Conservation (phyloP, 2,113 vertebrate species). For the Seriola quinqueradiata region DNA sequence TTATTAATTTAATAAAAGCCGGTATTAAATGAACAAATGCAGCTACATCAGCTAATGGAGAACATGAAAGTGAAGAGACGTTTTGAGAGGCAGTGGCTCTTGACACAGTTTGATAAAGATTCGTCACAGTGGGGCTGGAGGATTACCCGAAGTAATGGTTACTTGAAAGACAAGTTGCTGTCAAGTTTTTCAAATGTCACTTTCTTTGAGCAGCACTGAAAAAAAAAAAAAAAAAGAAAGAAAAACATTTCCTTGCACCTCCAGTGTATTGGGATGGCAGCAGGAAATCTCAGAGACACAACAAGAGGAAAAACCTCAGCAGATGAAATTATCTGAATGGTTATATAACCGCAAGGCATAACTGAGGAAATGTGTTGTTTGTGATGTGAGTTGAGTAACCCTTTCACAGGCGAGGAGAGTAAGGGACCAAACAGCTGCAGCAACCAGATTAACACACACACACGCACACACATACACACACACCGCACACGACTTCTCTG, state of each 20-base stretch:
- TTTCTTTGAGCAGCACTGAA: background rate
- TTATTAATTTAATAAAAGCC: background rate
- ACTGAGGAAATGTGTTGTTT: background rate
- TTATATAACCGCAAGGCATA: background rate
- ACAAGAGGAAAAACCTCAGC: too few relatives aligned
- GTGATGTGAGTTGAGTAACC: constrained; percentile 2
- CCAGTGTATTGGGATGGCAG: background rate
- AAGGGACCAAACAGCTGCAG: constrained; percentile 44
- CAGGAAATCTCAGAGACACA: background rate
- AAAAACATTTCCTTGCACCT: background rate
- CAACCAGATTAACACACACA: constrained; percentile 53
- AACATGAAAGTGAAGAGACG: background rate
- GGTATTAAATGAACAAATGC: background rate
- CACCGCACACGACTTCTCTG: constrained; percentile 34
- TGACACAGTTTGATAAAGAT: background rate
- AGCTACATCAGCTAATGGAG: background rate
- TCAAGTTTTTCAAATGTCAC: background rate
- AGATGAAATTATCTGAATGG: background rate
- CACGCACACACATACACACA: too few relatives aligned
- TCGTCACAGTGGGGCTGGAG: background rate
- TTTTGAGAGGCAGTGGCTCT: background rate
- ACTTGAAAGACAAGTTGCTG: constrained; percentile 4
- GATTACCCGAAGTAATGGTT: constrained; percentile 2
- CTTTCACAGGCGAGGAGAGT: constrained; percentile 8
- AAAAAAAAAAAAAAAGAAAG: too few relatives aligned